Conservation (phyloP, 2,888 invertebrate species). For the Griposia aprilina region DNA sequence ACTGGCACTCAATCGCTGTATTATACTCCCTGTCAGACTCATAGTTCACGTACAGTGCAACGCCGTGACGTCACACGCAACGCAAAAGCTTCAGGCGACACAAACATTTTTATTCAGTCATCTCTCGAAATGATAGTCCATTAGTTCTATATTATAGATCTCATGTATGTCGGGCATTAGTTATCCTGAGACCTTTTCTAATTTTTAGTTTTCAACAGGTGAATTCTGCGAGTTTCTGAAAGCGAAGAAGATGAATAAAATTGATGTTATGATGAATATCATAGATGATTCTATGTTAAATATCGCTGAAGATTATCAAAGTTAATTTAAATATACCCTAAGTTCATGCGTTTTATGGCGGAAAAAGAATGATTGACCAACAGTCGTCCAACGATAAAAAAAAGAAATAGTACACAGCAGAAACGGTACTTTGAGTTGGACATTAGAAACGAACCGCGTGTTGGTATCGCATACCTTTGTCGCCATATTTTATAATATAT, state of each 20-base stretch:
- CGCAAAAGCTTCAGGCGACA: neutral
- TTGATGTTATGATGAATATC: neutral
- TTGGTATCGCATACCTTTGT: neutral
- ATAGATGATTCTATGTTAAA: neutral
- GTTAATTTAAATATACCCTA: neutral
- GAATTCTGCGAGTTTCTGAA: constrained; percentile 2
- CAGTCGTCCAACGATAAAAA: neutral
- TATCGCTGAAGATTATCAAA: constrained; percentile 1
- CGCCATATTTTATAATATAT: neutral
- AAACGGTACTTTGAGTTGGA: neutral
- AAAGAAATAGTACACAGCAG: neutral
- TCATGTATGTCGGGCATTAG: too few species aligned
- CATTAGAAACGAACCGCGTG: neutral
- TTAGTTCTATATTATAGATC: too few species aligned
- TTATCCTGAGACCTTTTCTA: too few species aligned
- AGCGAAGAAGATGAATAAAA: constrained; percentile 2
- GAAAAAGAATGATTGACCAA: neutral
- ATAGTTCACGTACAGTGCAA: neutral
- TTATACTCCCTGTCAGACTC: neutral
- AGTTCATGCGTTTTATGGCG: too few species aligned
- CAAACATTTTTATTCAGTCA: too few species aligned
- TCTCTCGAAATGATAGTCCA: too few species aligned
- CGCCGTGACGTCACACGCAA: neutral
- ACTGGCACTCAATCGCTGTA: neutral
- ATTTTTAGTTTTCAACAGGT: constrained; percentile 16